Base-by-base conservation (phyloP, 2,113 vertebrate genomes). In the Phrynocephalus versicolor region DNA sequence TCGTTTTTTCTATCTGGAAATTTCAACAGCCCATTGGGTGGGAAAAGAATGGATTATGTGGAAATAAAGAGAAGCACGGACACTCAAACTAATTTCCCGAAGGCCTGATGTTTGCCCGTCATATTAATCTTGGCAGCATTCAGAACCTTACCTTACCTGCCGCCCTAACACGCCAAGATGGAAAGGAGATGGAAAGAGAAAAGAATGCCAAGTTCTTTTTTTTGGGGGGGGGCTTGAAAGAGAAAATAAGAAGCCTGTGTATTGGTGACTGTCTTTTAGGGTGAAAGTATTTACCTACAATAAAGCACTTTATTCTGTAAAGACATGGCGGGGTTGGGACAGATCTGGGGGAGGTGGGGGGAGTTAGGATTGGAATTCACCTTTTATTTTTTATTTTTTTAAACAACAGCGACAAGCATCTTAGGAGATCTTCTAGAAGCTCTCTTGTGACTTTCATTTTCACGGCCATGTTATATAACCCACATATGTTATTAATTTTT, bases 301-400 rank as follows among this genome's bases (percentile, higher is more conserved):
- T 0, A 57, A 97, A 96, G 96, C 96, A 97, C 96, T 97, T 97
- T 97, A 96, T 96, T 96, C 95, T 96, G 94, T 96, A 96, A 92
- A 94, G 94, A 92, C 75, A 88, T 91, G 94, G 93, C 85, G 90
- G 85, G 87, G 12, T 3, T 19, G 70, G 86, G 0, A 89, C 93
- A 86, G 89, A 90, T 92, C 83, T 82, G 83, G 88, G 85, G 83
- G 79, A 1, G n/a, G n/a, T n/a, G n/a, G n/a, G n/a, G n/a, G n/a
- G n/a, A n/a, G n/a, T n/a, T 84, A 85, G 88, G 88, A 83, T 45
- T 35, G 84, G 90, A 88, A 90, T n/a, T n/a, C n/a, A n/a, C n/a
- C n/a, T 91, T 85, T 16, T 87, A 90, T 92, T 94, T 93, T 91
- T 93, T 87, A 89, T 89, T 45, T 64, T 60, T 30, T 12, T 30